Conservation (phyloP, 2,888 invertebrate species). For the Meghimatium bilineatum region DNA sequence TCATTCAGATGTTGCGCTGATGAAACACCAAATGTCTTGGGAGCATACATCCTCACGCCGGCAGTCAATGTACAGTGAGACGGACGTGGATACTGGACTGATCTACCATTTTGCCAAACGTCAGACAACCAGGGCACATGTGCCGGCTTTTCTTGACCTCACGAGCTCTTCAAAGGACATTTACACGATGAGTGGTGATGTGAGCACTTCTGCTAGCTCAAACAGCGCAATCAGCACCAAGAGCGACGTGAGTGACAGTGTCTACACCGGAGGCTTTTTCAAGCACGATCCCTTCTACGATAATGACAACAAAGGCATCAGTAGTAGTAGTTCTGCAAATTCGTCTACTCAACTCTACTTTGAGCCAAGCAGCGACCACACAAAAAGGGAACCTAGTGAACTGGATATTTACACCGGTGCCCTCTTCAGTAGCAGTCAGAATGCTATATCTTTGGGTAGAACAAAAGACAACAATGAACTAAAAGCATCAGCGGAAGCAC, state of each 20-base stretch:
- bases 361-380: not conserved
- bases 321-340: conserved; percentile 17
- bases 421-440: conserved; percentile 39
- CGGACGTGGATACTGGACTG: conserved; percentile 37
- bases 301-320: conserved; percentile 17
- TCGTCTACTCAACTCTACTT: conserved; percentile 26
- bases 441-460: conserved; percentile 1
- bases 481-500: not conserved
- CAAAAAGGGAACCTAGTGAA: conserved; percentile 31
- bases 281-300: conserved; percentile 36
- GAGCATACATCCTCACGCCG: not conserved
- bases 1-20: conserved; percentile 32
- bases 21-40: not conserved
- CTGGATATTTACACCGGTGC: conserved; percentile 39
- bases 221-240: conserved; percentile 32
- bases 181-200: conserved; percentile 44
- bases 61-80: conserved; percentile 31
- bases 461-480: not conserved
- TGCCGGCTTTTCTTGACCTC: conserved; percentile 27
- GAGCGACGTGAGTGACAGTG: conserved; percentile 26
- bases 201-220: conserved; percentile 35
- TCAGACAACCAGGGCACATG: conserved; percentile 25
- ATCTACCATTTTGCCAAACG: conserved; percentile 42
- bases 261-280: conserved; percentile 39
- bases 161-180: conserved; percentile 17